These are phyloP conservation scores for Dunckerocampus dactyliophorus DNA, from an alignment of 2,113 vertebrate genomes.

Conservation along the genomic window DNA sequence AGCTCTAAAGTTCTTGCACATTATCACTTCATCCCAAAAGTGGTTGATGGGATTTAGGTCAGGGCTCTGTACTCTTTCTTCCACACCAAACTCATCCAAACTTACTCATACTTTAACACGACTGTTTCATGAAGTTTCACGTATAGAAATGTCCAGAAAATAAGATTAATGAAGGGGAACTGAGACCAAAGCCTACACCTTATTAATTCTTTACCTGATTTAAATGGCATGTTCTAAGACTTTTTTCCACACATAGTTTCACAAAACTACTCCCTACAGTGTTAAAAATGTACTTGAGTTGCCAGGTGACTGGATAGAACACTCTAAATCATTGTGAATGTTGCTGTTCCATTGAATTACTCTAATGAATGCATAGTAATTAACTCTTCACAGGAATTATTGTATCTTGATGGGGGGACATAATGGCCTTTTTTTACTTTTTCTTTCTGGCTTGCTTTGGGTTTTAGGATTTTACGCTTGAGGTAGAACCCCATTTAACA, in stretches of 20 bases:
- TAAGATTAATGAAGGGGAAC: no score
- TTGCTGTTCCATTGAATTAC: background rate
- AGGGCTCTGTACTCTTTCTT: no score
- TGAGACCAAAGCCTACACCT: no score
- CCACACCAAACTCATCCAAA: no score
- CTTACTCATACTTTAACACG: no score
- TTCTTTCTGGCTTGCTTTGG: slow-evolving; percentile 51
- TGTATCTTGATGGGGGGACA: background rate
- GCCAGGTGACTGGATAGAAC: background rate
- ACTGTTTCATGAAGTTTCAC: no score
- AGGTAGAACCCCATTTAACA: slow-evolving; percentile 74
- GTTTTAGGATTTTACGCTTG: slow-evolving; percentile 77
- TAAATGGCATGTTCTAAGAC: no score
- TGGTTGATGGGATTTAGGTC: no score
- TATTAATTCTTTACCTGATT: no score
- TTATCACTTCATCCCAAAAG: no score
- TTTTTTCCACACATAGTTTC: background rate
- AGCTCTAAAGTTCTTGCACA: background rate
- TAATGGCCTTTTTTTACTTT: slow-evolving; percentile 44
- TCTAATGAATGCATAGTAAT: background rate
- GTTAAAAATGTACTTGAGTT: background rate
- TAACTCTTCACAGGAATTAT: background rate
- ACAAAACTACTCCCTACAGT: background rate
- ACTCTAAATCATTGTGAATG: background rate
- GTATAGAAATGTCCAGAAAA: no score